Conservation (phyloP, 2,113 vertebrate genomes). For the Prinia subflava region DNA sequence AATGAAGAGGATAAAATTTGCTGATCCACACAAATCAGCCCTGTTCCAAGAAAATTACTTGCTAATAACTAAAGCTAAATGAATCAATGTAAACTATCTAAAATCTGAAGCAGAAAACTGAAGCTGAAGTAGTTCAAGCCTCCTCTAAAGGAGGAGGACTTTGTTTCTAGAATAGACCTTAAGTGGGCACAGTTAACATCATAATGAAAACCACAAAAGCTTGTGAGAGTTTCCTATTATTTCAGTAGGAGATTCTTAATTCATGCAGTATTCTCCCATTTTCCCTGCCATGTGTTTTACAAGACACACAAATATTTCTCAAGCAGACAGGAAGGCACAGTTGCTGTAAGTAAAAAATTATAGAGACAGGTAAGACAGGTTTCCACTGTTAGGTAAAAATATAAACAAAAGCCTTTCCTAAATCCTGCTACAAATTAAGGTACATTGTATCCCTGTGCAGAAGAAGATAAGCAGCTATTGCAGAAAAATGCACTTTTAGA, state of each 20-base stretch:
- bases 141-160: background rate
- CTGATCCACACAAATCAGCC: background rate
- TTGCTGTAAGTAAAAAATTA: background rate
- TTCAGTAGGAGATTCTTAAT: background rate
- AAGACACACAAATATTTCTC: background rate
- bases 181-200: background rate
- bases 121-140: background rate
- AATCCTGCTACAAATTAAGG: background rate
- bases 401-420: background rate
- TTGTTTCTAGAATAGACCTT: background rate
- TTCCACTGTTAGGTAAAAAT: background rate
- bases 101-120: background rate
- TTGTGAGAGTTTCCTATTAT: background rate
- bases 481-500: background rate
- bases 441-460: background rate
- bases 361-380: background rate
- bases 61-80: background rate
- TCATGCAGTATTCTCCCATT: background rate
- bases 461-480: background rate
- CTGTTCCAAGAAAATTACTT: background rate
- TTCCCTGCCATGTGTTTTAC: background rate
- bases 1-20: slow-evolving; percentile 5
- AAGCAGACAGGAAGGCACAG: background rate
- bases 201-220: background rate
- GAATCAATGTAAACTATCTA: background rate